Base-by-base conservation (phyloP, 1,140 invertebrate genomes). In the Drosophila grimshawi region DNA sequence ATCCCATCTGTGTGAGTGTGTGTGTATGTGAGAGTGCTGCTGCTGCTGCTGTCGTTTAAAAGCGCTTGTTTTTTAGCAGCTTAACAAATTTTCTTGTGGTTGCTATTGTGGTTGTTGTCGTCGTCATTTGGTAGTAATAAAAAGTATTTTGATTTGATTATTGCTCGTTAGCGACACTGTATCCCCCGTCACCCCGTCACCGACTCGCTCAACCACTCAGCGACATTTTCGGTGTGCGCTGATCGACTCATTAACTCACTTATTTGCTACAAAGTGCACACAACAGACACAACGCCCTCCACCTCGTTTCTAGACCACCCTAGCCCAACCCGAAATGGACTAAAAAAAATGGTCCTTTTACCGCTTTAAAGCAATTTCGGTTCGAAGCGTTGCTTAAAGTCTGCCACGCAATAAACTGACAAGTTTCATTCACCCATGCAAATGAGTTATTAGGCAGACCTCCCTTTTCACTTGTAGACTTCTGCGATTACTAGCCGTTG, bases 131-230 rank as follows among this genome's bases (percentile, higher is more conserved):
- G 79, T 81, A 77, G 79, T 83, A 80, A 85, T 82, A 74, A 77
- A 82, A 83, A 91, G 82, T 90, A 80, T 88, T 80, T 85, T 89
- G 85, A 89, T 89, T 89, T 89, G 85, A 89, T 89, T 89, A 89
- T 89, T 89, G 85, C 85, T 89, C 85, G 85, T 89, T 89, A 89
- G 85, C 86, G 66, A 48, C 10, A 43, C 56, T 43, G 32, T 27
- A 2, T 8, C 35, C 32, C 2, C 32, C 27, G 11, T 5, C 8
- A 2, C 37, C 10, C 8, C 29, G 7, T 35, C 33, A 30, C 11
- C 52, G 19, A 19, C 19, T 19, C 43, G 32, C 45, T 39, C 41
- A 51, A 39, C 29, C 53, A 59, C 49, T 72, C 59, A 72, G 35
- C 62, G 46, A 27, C 37, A 56, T 51, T 72, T 49, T 56, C 32